Evolutionary conservation across 1,140 invertebrate genomes (phyloP), one percentile per base, ranked within the genome.

Genomic region (Cotesia glomerata): DNA sequence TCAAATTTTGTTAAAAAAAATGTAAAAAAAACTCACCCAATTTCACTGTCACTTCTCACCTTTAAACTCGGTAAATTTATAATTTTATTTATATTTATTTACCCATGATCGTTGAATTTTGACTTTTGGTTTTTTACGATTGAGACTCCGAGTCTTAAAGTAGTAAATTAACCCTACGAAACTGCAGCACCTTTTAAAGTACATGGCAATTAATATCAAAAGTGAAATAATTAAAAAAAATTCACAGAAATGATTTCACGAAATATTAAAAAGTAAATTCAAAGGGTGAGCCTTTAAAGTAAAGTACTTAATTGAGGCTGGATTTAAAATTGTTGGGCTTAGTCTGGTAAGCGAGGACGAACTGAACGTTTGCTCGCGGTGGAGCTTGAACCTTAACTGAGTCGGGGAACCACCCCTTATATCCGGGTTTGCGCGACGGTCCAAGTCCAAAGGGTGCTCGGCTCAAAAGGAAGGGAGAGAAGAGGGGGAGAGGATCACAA

Each of bases 321-420:
- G 26, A 26, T 26, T 26, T 26, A 26, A 26, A 26, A 45, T 64
- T 45, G 36, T n/a, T 16, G 3, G 16, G 52, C 4, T 54, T 14
- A n/a, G 16, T 63, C 45, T 39, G 39, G n/a, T 51, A 52, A 51
- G 4, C 14, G 9, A 70, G 39, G 39, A 11, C 39, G 54, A 56
- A 58, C 34, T 36, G 13, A n/a, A 34, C 4, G 14, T 39, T 14
- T 7, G 11, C 16, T 49, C 36, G 36, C 18, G n/a, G 8, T n/a
- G 49, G 75, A 67, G 77, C 75, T 75, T 75, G 74, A 79, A 77
- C 76, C 79, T 78, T 78, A 79, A 79, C 77, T 76, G 78, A 74
- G 76, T 67, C n/a, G 9, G 76, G 78, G 77, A 83, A 72, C 82
- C 81, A 84, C 79, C 84, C 84, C 82, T 84, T 74, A 76, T 79